Conservation (phyloP, 2,888 invertebrate species). For the Nomada flava region DNA sequence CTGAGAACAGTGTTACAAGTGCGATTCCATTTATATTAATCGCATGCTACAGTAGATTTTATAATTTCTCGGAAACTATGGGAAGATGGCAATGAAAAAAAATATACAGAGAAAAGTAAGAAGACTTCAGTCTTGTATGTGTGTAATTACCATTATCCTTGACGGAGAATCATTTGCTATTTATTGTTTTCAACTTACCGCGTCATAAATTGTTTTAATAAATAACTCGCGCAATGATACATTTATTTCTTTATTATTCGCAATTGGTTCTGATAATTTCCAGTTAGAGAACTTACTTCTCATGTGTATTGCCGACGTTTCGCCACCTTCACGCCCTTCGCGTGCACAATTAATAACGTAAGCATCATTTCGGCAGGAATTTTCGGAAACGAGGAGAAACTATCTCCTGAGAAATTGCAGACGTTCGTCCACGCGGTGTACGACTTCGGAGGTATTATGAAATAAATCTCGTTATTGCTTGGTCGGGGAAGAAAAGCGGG, state of each 20-base stretch:
- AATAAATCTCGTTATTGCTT: conserved; percentile 82
- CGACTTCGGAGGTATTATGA: conserved; percentile 78
- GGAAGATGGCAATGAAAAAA: no score
- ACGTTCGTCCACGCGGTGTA: conserved; percentile 68
- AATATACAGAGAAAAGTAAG: no score
- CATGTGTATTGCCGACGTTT: background rate
- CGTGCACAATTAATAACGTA: background rate
- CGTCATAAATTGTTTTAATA: no score
- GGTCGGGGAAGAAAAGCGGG: conserved; percentile 78
- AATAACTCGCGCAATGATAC: background rate
- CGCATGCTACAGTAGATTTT: no score
- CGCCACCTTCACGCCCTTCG: background rate
- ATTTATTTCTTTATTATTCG: background rate
- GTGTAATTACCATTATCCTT: no score
- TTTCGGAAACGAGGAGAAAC: conserved; percentile 54
- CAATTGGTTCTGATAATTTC: background rate
- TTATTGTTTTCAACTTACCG: no score
- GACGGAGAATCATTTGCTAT: no score
- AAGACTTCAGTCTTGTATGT: no score
- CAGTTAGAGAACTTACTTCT: background rate
- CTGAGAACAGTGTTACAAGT: background rate
- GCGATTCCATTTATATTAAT: no score
- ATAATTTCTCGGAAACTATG: no score
- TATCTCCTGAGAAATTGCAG: conserved; percentile 70
- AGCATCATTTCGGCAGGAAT: conserved; percentile 46